phyloP scores from a whole-genome alignment of 2,888 invertebrate genomes.

The Acholoe squamosa region DNA sequence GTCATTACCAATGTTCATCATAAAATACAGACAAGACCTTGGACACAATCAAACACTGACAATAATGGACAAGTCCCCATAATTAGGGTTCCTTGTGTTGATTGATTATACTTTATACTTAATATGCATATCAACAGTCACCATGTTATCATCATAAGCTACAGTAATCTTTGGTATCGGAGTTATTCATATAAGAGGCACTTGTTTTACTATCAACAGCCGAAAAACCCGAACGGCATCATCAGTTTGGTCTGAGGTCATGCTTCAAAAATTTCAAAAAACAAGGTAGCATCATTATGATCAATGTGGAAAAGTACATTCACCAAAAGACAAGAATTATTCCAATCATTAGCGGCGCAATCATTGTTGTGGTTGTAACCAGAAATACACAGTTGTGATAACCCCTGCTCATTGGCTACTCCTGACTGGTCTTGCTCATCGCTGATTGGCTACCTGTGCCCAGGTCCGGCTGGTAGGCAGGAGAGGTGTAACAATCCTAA shows the following conservation, averaged over 20 bases:
- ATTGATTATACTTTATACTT: too few relatives aligned
- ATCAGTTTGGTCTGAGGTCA: conserved; percentile 23
- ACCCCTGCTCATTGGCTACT: conserved; percentile 37
- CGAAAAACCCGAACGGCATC: neutral
- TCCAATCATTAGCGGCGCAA: neutral
- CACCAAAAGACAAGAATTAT: neutral
- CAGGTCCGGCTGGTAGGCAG: conserved; percentile 21
- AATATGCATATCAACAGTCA: conserved; percentile 56
- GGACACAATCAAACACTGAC: conserved; percentile 19
- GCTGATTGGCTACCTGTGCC: conserved; percentile 28
- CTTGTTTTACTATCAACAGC: conserved; percentile 57
- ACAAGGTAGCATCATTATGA: conserved; percentile 1
- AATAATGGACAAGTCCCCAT: neutral
- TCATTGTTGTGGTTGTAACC: neutral
- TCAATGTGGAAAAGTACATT: neutral
- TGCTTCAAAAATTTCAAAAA: neutral
- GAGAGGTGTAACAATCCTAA: neutral
- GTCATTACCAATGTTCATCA: neutral
- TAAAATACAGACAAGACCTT: neutral
- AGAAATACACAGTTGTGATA: neutral
- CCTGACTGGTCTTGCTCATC: conserved; percentile 31
- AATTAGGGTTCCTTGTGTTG: neutral
- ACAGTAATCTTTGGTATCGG: conserved; percentile 55
- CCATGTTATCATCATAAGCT: conserved; percentile 41
- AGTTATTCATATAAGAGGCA: conserved; percentile 54